Percentiles rank a stretch among this genome's conserved stretches.
These are phyloP conservation scores for Eilema sororculum DNA, from an alignment of 2,888 invertebrate genomes.

Conservation along the genomic window DNA sequence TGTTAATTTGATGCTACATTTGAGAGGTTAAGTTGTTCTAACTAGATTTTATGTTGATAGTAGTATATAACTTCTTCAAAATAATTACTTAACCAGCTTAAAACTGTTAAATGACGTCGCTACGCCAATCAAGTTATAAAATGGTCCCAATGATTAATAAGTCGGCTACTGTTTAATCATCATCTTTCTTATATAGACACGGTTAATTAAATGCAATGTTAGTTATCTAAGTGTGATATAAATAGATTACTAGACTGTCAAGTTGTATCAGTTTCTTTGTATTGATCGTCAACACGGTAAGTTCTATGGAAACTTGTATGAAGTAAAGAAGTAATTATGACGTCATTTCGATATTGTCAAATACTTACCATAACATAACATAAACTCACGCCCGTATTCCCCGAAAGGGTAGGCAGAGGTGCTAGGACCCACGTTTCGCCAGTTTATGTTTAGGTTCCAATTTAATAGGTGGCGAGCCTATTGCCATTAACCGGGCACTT, in stretches of 20 bases:
- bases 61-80: not conserved
- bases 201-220: too few relatives aligned
- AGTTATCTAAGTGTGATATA: not conserved
- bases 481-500: too few relatives aligned
- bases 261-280: not conserved
- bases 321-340: not conserved
- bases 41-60: not conserved
- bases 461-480: too few relatives aligned
- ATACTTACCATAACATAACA: too few relatives aligned
- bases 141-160: not conserved
- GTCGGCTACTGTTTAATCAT: not conserved
- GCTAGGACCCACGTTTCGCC: too few relatives aligned
- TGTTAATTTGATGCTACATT: not conserved
- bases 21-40: not conserved
- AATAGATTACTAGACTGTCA: not conserved
- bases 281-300: not conserved
- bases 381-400: too few relatives aligned
- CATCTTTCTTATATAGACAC: not conserved
- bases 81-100: not conserved
- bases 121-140: not conserved
- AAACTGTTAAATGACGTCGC: too few relatives aligned
- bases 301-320: not conserved
- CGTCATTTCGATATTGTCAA: too few relatives aligned
- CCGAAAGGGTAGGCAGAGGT: too few relatives aligned
- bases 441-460: too few relatives aligned